Evolutionary conservation across 1,140 invertebrate genomes (phyloP), one percentile per base, ranked within the genome.

Genomic region (Drosophila grimshawi): DNA sequence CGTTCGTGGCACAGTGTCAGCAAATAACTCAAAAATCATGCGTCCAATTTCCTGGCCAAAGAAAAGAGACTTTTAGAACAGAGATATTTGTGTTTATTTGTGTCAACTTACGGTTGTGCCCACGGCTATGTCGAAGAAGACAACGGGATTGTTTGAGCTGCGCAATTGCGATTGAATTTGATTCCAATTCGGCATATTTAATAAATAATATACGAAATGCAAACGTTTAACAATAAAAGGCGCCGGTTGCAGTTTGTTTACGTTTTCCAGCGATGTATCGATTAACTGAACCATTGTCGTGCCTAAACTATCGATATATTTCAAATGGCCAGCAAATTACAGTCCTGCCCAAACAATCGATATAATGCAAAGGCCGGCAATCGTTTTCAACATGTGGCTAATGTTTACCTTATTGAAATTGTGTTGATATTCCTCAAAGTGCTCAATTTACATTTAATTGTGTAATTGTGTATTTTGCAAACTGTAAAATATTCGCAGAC

Each of bases 11-110:
- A 98, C 98, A 37, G 98, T 95, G 94, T 99, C 98, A 2, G 98
- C 96, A 94, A 98, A 99, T 4, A 99, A 93, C 93, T 99, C 98
- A 93, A 99, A 97, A 76, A 98, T 96, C 94, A 99, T 97, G 65
- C 98, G 95, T 4, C 98, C 99, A 90, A 99, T 97, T 93, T 95
- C 95, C 95, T 95, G 3, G 73, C 6, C 55, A 37, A 69, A 78
- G 29, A 19, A 29, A 19, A 8, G 11, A 63, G 30, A 41, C 53
- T 39, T 53, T n/a, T 7, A 11, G 11, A 5, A n/a, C 3, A 11
- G 6, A 27, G 5, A 3, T 5, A 6, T 33, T 29, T 29, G 2
- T 32, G 29, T 37, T 0, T 32, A 39, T 5, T 10, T 5, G 5
- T 4, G 7, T 11, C 41, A 6, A 92, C 93, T 96, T 93, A 96